Evolutionary conservation across 2,888 invertebrate genomes (phyloP).

Genomic region (Platynereis dumerilii): DNA sequence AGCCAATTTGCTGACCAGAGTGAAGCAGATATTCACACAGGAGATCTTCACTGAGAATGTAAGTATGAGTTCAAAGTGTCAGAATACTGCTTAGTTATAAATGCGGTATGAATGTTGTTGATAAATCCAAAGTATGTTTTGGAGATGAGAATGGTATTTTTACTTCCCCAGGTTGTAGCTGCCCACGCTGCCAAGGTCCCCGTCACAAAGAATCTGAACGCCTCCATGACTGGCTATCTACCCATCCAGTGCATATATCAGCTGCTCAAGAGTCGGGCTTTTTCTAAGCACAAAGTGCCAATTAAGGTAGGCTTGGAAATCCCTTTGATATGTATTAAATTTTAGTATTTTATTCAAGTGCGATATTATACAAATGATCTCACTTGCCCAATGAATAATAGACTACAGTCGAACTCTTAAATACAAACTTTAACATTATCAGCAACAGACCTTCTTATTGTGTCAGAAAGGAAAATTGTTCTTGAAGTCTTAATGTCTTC

Average conservation of each 20-base stretch:
- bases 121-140: too few relatives aligned
- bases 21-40: constrained; percentile 79
- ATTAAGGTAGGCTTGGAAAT: constrained; percentile 77
- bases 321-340: background rate
- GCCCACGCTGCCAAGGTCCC: constrained; percentile 95
- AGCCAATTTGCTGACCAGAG: constrained; percentile 52
- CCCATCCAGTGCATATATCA: constrained; percentile 98
- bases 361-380: too few relatives aligned
- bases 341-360: background rate
- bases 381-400: too few relatives aligned
- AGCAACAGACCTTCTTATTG: too few relatives aligned
- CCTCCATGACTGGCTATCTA: constrained; percentile 86
- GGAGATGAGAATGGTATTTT: too few relatives aligned
- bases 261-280: constrained; percentile 88
- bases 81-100: too few relatives aligned
- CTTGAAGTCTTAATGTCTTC: too few relatives aligned
- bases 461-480: too few relatives aligned
- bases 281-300: constrained; percentile 93
- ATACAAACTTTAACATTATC: too few relatives aligned
- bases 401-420: too few relatives aligned
- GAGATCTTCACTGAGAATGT: constrained; percentile 96
- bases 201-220: constrained; percentile 87
- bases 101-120: too few relatives aligned
- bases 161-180: constrained; percentile 78
- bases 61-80: too few relatives aligned